These are phyloP conservation scores for Drosophila setifemur DNA, from an alignment of 1,140 invertebrate genomes.

Conservation along the genomic window DNA sequence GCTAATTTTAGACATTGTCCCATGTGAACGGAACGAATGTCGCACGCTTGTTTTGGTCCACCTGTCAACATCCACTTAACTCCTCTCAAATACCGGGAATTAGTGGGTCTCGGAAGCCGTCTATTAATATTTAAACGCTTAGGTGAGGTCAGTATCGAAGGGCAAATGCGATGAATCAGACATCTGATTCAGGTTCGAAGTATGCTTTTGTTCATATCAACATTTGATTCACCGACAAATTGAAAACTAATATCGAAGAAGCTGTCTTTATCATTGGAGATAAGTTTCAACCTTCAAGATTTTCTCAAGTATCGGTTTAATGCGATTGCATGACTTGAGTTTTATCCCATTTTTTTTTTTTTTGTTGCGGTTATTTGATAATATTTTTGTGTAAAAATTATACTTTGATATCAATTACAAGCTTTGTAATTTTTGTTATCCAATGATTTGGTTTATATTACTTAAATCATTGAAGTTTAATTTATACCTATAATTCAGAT, in stretches of 20 bases:
- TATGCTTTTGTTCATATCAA: slow-evolving; percentile 10
- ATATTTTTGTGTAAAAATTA: no score
- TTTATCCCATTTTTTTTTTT: no score
- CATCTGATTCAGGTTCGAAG: not conserved
- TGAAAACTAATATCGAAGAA: not conserved
- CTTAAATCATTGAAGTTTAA: no score
- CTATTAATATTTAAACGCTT: slow-evolving; percentile 38
- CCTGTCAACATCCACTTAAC: slow-evolving; percentile 22
- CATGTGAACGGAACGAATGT: slow-evolving; percentile 41
- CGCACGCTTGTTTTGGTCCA: slow-evolving; percentile 25
- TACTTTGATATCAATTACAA: no score
- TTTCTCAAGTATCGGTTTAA: no score
- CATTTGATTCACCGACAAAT: slow-evolving; percentile 23
- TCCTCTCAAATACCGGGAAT: slow-evolving; percentile 28
- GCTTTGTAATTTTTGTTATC: no score
- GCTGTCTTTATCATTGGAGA: not conserved
- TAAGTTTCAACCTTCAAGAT: no score
- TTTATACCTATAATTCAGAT: no score
- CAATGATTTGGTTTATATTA: no score
- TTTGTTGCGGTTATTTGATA: no score
- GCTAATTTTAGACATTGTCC: slow-evolving; percentile 71
- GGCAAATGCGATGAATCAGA: slow-evolving; percentile 20
- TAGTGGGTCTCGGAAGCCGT: slow-evolving; percentile 25
- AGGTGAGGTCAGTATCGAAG: slow-evolving; percentile 57
- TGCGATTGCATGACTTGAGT: no score